Evolutionary conservation across 2,888 invertebrate species (phyloP), one percentile per base, ranked within the genome.

Genomic region (Agrilus cyanescens): DNA sequence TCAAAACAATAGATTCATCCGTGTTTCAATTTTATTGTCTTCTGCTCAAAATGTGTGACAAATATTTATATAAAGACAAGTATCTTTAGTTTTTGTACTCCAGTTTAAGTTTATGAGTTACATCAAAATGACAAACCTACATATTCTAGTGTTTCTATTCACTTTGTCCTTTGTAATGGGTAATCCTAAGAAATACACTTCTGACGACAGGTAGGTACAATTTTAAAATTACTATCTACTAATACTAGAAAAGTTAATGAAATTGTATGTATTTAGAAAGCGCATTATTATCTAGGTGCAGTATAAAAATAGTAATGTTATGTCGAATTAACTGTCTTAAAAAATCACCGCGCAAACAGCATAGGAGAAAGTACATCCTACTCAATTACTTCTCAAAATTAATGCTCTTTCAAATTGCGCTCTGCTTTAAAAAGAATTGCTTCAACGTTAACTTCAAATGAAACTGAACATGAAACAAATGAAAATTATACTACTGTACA

Each of bases 21-120:
- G 10, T 25, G 10, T 25, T 25, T 25, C 25, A 25, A 25, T 10
- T 46, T 45, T 48, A 62, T 65, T 66, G 63, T 65, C 50, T 56
- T 58, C 57, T 59, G 60, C 56, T 54, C 62, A 54, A 56, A 44
- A 50, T 53, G 51, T 63, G 63, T 63, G 56, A 61, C 63, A 56
- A 50, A 44, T 54, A 47, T 54, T 53, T 49, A 52, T 62, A 63
- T 58, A 58, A 54, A 55, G 46, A 37, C 15, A 39, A 43, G 40
- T 31, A 33, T 32, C n/a, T 10, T 16, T 12, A 14, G 16, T 30
- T 31, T 37, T 40, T 15, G 8, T 10, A 25, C 25, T 10, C 8
- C 25, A 25, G 25, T 25, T 8, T 25, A 25, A 25, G 25, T 25
- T 25, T 25, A 25, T 10, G 29, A 10, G 18, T 20, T 37, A 29